Base-by-base conservation (phyloP, 2,113 vertebrate species). In the Pycnonotus jocosus region DNA sequence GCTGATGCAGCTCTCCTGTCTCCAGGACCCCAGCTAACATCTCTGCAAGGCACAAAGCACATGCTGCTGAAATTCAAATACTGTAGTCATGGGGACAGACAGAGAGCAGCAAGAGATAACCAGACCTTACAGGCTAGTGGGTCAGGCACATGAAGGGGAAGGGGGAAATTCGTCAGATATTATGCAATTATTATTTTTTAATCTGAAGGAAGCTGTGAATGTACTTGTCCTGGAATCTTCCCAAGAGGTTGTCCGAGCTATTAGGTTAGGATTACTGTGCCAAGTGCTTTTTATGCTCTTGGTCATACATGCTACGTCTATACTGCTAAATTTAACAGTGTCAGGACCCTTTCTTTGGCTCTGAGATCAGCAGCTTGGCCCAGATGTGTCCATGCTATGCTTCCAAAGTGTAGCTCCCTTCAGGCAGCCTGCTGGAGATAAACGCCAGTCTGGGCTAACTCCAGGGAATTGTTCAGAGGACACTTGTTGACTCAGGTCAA, bases 51-150 rank as follows among this genome's bases (percentile, higher is more conserved):
- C 86, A 92, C 80, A 84, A 71, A 94, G 79, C 69, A 77, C 90
- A 93, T 24, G 9, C 90, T 90, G 79, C 88, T 93, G 90, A 86
- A 97, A 86, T 81, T 90, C 95, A 93, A 83, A 86, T 57, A 44
- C 64, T 92, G 94, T 92, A 93, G 91, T 86, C 95, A 88, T 88
- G 77, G 92, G 94, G 92, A 95, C 80, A 95, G 92, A 95, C 82
- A 88, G 54, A 68, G 35, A 92, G 82, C 54, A 92, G 86, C 86
- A 70, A 90, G 82, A 92, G 82, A 90, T 48, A 92, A 58, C 47
- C 76, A 78, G 64, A 81, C 76, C 76, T 80, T 54, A 73, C 64
- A 95, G 79, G 35, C 76, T 90, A 92, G 12, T 54, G 51, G 82
- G 82, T 88, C 72, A 92, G 51, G 9, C 35, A 56, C 45, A 91